A percentile compares a stretch with the other conserved stretches of the same genome.
These are phyloP conservation scores for Coenobita brevimanus DNA, from an alignment of 1,140 invertebrate species.

Conservation along the genomic window DNA sequence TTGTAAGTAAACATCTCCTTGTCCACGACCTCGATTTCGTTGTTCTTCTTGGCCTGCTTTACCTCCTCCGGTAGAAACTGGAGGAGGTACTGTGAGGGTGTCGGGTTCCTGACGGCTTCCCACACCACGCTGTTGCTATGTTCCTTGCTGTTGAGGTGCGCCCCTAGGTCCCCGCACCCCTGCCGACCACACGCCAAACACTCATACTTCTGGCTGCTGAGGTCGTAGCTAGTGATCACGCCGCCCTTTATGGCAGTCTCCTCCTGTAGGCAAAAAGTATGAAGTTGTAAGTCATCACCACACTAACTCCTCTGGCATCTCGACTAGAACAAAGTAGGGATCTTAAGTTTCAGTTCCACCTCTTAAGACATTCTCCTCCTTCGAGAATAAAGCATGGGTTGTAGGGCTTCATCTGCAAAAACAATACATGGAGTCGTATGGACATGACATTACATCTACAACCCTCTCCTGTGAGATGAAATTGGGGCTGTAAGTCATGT, in stretches of 20 bases:
- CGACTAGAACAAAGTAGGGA: no score
- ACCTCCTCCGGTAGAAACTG: constrained; percentile 1
- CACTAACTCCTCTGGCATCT: no score
- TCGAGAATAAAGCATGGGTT: no score
- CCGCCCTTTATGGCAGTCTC: neutral
- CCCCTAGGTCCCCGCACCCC: neutral
- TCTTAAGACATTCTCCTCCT: no score
- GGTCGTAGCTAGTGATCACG: constrained; percentile 1
- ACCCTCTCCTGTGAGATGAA: no score
- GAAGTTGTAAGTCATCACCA: neutral
- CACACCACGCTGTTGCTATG: constrained; percentile 27
- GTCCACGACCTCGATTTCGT: neutral
- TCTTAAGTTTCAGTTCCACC: no score
- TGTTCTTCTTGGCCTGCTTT: neutral
- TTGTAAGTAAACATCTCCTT: constrained; percentile 5
- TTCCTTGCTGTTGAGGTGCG: neutral
- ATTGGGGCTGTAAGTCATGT: no score
- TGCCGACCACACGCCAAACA: neutral
- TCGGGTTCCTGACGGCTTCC: neutral
- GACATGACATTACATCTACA: no score
- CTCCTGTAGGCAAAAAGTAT: neutral
- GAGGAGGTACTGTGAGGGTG: neutral
- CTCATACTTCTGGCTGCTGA: neutral
- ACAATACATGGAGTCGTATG: no score
- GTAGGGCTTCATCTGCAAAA: no score